Percentiles rank a stretch among this genome's conserved stretches.
Conservation (phyloP, 2,888 invertebrate species). For the Dichetophora obliterata region DNA sequence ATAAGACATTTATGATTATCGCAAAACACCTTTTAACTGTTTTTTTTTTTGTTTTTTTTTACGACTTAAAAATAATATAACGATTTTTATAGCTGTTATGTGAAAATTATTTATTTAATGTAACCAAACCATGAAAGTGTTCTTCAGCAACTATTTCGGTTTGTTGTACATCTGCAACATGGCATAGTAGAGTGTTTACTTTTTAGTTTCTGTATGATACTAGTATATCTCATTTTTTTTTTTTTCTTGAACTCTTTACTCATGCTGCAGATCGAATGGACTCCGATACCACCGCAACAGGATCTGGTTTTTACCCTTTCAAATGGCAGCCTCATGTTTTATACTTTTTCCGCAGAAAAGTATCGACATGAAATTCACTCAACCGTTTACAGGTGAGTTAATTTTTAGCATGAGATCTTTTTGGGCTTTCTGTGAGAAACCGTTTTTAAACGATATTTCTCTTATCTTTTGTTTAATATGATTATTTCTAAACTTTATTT, state of each 20-base stretch:
- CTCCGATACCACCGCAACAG: constrained; percentile 76
- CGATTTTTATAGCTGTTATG: too few species aligned
- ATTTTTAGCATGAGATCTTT: background rate
- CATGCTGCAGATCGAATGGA: constrained; percentile 79
- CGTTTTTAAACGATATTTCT: background rate
- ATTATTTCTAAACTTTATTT: constrained; percentile 30
- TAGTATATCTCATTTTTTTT: constrained; percentile 16
- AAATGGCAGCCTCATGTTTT: constrained; percentile 89
- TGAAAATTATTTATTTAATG: too few species aligned
- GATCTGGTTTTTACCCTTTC: constrained; percentile 82
- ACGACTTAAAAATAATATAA: too few species aligned
- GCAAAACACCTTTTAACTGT: too few species aligned
- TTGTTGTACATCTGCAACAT: too few species aligned
- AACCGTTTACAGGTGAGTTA: constrained; percentile 79
- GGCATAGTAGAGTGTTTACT: too few species aligned
- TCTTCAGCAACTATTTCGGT: too few species aligned
- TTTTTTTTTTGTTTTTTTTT: too few species aligned
- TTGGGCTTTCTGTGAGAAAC: too few species aligned
- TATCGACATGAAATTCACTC: constrained; percentile 89
- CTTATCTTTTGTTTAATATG: background rate
- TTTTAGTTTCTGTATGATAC: background rate
- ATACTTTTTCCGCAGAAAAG: constrained; percentile 84
- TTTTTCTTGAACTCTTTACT: constrained; percentile 32
- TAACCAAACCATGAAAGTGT: too few species aligned
- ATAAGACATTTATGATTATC: too few species aligned